phyloP scores from a whole-genome alignment of 2,797 vertebrate genomes.

The Anomalospiza imberbis region DNA sequence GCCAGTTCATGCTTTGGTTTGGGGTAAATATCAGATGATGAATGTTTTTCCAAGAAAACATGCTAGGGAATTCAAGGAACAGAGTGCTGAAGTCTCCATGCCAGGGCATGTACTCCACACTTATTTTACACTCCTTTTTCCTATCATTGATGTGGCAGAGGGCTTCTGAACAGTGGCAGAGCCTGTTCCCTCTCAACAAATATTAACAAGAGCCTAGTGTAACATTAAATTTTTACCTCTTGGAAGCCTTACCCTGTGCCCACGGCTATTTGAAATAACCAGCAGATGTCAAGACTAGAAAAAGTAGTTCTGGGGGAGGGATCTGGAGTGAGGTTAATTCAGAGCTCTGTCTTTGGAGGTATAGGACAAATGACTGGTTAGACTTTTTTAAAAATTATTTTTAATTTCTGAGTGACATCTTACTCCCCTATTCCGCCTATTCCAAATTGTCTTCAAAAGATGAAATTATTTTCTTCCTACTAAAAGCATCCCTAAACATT shows the following conservation, averaged over 20 bases:
- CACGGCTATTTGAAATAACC: not conserved
- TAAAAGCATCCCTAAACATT: not conserved
- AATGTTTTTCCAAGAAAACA: not conserved
- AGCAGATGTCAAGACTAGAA: not conserved
- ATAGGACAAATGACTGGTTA: not conserved
- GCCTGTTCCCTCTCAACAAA: not conserved
- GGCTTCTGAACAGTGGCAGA: not conserved
- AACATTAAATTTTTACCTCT: not conserved
- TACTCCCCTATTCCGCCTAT: not conserved
- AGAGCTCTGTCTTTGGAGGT: not conserved
- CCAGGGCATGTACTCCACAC: not conserved
- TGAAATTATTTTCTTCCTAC: not conserved
- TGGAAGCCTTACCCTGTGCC: not conserved
- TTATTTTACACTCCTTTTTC: not conserved
- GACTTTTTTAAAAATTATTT: not conserved
- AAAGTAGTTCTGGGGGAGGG: not conserved
- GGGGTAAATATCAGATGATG: not conserved
- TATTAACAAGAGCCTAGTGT: not conserved
- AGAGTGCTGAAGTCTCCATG: not conserved
- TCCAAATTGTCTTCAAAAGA: conserved; percentile 5
- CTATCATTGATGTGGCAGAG: not conserved
- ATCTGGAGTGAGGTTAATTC: not conserved
- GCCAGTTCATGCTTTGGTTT: not conserved
- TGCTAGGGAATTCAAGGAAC: not conserved
- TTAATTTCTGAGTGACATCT: not conserved